Evolutionary conservation across 2,113 vertebrate species (phyloP), one percentile per base, ranked within the genome.

Genomic region (Mustela nigripes): DNA sequence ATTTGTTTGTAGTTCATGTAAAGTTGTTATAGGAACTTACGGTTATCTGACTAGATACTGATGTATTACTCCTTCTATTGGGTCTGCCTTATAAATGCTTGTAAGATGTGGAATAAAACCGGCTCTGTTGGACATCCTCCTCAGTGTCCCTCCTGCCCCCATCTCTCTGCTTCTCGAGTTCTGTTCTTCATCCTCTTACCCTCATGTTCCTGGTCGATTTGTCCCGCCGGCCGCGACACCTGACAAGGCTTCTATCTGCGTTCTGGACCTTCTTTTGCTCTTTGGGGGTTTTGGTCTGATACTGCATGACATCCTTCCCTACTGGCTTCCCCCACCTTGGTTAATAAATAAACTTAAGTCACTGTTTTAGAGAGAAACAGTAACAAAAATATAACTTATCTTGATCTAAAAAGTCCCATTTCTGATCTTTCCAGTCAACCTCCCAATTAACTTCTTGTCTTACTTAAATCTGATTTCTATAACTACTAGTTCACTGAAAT

Each of bases 401-500:
- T 87, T 88, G n/a, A 73, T 42, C 22, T 73, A 42, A 33, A 62
- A 88, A 28, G 18, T 88, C 33, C 31, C n/a, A 48, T 31, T 74
- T 93, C 56, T 74, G 53, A 74, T 4, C 19, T 87, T 97, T 65
- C 26, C 45, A 90, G 50, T 22, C 42, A 92, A 58, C 1, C 24
- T 97, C 22, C 48, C 45, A 60, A 24, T 58, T 74, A 83, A 80
- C 56, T 73, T 56, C 74, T 97, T 86, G 39, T 63, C n/a, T 26
- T 31, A 93, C 2, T 71, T 36, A 26, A 86, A 83, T 94, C 42
- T 63, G 50, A 21, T 28, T 90, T 84, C 74, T n/a, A 33, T 26
- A 10, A 39, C 3, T 16, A 85, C 5, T 36, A 39, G 56, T 78
- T 86, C 67, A 86, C 67, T 65, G 36, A 62, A 94, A 58, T 42